Evolutionary conservation across 2,113 vertebrate genomes (phyloP).

Genomic region (Empidonax traillii): DNA sequence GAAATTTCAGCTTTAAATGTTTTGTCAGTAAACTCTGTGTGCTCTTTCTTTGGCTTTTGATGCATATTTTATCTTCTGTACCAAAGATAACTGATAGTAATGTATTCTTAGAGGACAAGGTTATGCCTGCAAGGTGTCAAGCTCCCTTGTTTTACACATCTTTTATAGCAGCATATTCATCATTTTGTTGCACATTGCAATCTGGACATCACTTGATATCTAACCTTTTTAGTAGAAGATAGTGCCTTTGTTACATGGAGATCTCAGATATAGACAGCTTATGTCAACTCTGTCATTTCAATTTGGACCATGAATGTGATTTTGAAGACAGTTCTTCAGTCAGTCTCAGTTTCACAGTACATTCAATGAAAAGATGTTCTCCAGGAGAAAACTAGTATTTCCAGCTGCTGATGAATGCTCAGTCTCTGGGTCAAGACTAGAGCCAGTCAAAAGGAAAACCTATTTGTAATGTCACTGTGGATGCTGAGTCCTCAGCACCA

Average conservation of each 20-base stretch:
- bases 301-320: not conserved
- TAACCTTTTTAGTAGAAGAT: not conserved
- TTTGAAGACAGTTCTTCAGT: not conserved
- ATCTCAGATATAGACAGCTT: not conserved
- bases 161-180: not conserved
- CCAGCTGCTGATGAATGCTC: not conserved
- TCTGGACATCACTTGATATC: not conserved
- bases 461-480: not conserved
- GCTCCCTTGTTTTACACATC: not conserved
- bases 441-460: not conserved
- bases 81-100: not conserved
- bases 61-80: not conserved
- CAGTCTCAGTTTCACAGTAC: not conserved
- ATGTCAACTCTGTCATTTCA: not conserved
- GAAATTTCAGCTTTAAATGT: not conserved
- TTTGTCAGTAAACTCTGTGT: not conserved
- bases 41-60: not conserved
- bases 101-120: not conserved
- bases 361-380: not conserved
- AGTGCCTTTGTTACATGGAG: not conserved
- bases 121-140: not conserved
- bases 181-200: not conserved
- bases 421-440: not conserved
- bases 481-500: not conserved
- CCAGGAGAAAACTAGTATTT: not conserved